phyloP scores from a whole-genome alignment of 2,888 invertebrate genomes.

The Latrodectus hesperus region DNA sequence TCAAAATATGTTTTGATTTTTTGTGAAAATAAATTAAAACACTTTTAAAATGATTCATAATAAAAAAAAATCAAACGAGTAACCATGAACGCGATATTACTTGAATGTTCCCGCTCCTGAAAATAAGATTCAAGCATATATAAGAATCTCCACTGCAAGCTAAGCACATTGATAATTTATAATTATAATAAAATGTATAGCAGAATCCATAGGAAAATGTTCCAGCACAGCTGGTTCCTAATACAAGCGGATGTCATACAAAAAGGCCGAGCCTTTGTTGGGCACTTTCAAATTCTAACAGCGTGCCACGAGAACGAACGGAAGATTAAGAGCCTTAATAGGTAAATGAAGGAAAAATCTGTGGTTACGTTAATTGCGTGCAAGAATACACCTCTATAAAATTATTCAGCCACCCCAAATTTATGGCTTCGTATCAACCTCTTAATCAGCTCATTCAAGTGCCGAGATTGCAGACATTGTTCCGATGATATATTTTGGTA shows the following conservation, averaged over 20 bases:
- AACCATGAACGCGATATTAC: too few relatives aligned
- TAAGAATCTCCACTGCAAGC: too few relatives aligned
- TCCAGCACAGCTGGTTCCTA: not conserved
- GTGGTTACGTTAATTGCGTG: conserved; percentile 1
- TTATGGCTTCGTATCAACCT: not conserved
- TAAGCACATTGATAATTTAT: too few relatives aligned
- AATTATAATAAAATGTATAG: too few relatives aligned
- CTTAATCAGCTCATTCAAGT: not conserved
- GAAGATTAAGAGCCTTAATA: not conserved
- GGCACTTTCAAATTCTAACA: conserved; percentile 5
- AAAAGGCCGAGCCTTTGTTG: not conserved
- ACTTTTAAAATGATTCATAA: too few relatives aligned
- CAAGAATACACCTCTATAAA: conserved; percentile 5
- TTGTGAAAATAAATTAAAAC: too few relatives aligned
- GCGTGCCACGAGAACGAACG: not conserved
- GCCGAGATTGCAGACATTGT: not conserved
- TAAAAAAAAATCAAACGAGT: too few relatives aligned
- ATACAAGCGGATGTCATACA: not conserved
- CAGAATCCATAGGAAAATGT: too few relatives aligned
- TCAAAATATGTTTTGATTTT: too few relatives aligned
- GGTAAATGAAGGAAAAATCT: conserved; percentile 1
- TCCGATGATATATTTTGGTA: not conserved
- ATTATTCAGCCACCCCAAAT: not conserved
- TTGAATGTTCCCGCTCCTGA: too few relatives aligned
- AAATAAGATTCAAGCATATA: too few relatives aligned